These are phyloP conservation scores for Morbakka virulenta DNA, from an alignment of 30 jellyfish, hydroid and myxozoan genomes.

Conservation along the genomic window DNA sequence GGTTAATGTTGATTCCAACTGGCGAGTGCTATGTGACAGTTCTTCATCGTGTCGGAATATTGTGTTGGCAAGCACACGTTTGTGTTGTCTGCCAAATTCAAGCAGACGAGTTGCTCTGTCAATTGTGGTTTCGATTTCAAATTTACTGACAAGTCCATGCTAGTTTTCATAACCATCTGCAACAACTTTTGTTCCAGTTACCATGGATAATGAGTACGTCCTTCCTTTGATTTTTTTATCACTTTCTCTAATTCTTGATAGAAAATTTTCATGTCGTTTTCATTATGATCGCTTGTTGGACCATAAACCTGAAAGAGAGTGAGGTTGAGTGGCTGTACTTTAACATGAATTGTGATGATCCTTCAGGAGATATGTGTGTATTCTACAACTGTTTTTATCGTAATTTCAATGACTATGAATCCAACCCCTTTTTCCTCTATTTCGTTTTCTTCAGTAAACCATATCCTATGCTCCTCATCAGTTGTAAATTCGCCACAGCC, in stretches of 20 bases:
- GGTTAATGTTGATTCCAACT: too few species aligned
- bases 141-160: constrained; percentile 23
- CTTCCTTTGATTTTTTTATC: background rate
- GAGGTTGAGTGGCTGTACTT: background rate
- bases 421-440: too few species aligned
- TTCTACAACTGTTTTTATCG: constrained; percentile 6
- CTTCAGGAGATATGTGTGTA: constrained; percentile 18
- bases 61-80: constrained; percentile 33
- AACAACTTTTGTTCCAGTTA: constrained; percentile 40
- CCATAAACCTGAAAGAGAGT: constrained; percentile 32
- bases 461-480: constrained; percentile 24
- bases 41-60: background rate
- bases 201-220: constrained; percentile 20
- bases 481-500: constrained; percentile 15
- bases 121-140: constrained; percentile 8
- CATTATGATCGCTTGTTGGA: constrained; percentile 18
- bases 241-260: constrained; percentile 12
- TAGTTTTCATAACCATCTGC: constrained; percentile 21
- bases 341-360: background rate
- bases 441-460: constrained; percentile 7
- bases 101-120: constrained; percentile 30
- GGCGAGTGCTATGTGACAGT: constrained; percentile 7
- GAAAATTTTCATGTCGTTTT: constrained; percentile 6
- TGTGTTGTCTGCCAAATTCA: background rate
- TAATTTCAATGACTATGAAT: too few species aligned